Evolutionary conservation across 2,888 invertebrate genomes (phyloP).

Genomic region (Argyresthia albistria): DNA sequence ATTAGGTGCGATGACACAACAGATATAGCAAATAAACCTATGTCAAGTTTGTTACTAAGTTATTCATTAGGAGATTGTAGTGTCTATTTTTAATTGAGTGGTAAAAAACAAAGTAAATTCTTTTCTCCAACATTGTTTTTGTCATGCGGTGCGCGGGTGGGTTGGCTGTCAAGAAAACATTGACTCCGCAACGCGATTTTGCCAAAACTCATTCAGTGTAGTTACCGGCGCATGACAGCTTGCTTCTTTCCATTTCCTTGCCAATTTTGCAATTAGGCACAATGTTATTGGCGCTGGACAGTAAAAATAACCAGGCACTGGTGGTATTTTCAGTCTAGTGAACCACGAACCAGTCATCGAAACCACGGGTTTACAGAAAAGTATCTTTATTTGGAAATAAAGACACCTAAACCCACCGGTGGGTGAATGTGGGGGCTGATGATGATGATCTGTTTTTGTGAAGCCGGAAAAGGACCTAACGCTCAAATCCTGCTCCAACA

Average conservation of each 20-base stretch:
- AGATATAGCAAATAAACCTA: slow-evolving; percentile 21
- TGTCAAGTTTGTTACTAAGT: slow-evolving; percentile 21
- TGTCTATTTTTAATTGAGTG: background rate
- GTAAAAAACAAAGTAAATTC: slow-evolving; percentile 4
- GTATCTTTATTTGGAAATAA: too few relatives aligned
- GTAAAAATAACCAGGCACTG: slow-evolving; percentile 18
- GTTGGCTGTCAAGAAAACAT: slow-evolving; percentile 61
- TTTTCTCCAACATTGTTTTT: slow-evolving; percentile 31
- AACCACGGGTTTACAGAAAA: too few relatives aligned
- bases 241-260: slow-evolving; percentile 51
- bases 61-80: too few relatives aligned
- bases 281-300: slow-evolving; percentile 21
- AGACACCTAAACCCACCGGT: too few relatives aligned
- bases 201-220: slow-evolving; percentile 43
- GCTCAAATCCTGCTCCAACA: too few relatives aligned
- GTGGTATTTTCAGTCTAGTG: too few relatives aligned
- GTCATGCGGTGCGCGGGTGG: slow-evolving; percentile 30
- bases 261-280: slow-evolving; percentile 66
- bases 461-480: too few relatives aligned
- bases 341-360: too few relatives aligned
- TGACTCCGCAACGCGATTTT: slow-evolving; percentile 57
- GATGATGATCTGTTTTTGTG: too few relatives aligned
- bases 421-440: too few relatives aligned
- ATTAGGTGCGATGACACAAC: slow-evolving; percentile 38
- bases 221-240: slow-evolving; percentile 61